These are phyloP conservation scores for Scaptomyza caliginosa DNA, from an alignment of 2,888 invertebrate species.

Conservation along the genomic window DNA sequence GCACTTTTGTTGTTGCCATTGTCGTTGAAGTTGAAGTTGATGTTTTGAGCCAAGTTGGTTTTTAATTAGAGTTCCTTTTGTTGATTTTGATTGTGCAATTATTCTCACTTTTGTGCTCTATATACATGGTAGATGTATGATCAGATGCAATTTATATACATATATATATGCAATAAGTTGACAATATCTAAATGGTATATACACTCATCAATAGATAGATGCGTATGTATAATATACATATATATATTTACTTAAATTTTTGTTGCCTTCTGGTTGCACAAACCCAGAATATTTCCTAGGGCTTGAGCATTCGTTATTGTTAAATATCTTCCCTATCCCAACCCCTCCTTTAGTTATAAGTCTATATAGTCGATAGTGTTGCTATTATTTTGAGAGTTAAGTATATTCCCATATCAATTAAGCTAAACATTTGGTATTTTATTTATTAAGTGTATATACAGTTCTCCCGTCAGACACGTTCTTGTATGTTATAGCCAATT, in stretches of 20 bases:
- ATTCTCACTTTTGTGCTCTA: conserved; percentile 27
- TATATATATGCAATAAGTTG: conserved; percentile 21
- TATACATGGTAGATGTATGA: conserved; percentile 21
- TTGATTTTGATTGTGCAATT: conserved; percentile 10
- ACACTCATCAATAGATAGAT: conserved; percentile 12
- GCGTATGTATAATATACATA: conserved; percentile 28
- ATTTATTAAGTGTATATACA: conserved; percentile 5
- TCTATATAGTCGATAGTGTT: neutral
- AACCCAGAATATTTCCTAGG: neutral
- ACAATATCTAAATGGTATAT: neutral
- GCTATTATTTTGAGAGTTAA: neutral
- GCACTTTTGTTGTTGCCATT: conserved; percentile 60
- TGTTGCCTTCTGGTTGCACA: too few relatives aligned
- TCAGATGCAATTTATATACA: neutral
- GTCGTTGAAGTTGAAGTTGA: conserved; percentile 38
- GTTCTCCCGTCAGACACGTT: neutral
- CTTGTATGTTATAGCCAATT: neutral
- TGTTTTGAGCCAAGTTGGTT: conserved; percentile 23
- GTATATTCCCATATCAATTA: neutral
- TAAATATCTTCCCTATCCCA: too few relatives aligned
- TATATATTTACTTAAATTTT: neutral
- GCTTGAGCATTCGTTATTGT: conserved; percentile 7
- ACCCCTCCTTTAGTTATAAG: neutral
- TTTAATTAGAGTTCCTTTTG: neutral
- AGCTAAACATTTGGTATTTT: neutral